Base-by-base conservation (phyloP, 2,888 invertebrate species). In the Drosophila ustulata region DNA sequence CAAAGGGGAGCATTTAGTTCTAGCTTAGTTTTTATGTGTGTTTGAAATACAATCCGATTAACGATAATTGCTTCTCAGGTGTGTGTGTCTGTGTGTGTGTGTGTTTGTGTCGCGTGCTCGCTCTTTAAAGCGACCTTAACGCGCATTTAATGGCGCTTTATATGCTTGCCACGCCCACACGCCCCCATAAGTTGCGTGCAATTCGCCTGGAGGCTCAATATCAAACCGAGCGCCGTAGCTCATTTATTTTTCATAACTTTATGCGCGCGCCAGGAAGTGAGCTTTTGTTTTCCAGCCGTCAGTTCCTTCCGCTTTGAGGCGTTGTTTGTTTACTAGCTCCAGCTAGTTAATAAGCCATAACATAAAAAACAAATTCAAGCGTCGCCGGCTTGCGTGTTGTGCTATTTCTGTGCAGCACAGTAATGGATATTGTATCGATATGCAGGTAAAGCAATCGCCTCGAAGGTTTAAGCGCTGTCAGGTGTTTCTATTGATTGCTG, bases 271-370 rank as follows among this genome's bases (percentile, higher is more conserved):
- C 79, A 78, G 89, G 88, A 88, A 84, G 89, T 81, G 70, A 74
- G 89, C 89, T 88, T 89, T 88, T 88, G 79, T 79, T 83, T 88
- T 80, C 67, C 67, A 84, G 84, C 89, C 79, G 87, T 77, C 84
- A 89, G 78, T 89, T 89, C 82, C 88, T 88, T 88, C 88, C 88
- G 89, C 65, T 77, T 53, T 46, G 41, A 47, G 71, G 69, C 76
- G 78, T 70, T 82, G 76, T 71, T 87, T 82, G 78, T 80, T 78
- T 75, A 57, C 37, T 37, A 37, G n/a, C 37, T 37, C 4, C 11
- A 37, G 37, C 37, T 69, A 75, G 81, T 77, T 83, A 83, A 83
- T 87, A 82, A 84, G 76, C 79, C 77, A 82, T 71, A 78, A 71
- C 74, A 77, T 59, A 66, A 57, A 47, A 47, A 30, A 47, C 28